phyloP scores from a whole-genome alignment of 2,888 invertebrate genomes.

The Teleiodes luculella region DNA sequence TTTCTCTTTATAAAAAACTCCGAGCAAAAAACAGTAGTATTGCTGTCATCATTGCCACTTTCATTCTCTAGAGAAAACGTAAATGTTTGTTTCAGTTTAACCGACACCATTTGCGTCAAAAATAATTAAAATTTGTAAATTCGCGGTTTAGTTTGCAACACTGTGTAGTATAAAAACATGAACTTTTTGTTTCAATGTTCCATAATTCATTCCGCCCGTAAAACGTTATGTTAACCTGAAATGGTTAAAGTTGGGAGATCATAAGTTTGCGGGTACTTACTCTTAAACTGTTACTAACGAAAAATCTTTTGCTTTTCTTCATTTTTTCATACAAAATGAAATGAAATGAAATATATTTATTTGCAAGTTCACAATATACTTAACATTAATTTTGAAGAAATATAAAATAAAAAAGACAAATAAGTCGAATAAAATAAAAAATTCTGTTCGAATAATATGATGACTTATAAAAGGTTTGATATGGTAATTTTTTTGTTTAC shows the following conservation, averaged over 20 bases:
- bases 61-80: neutral
- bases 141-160: neutral
- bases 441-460: too few relatives aligned
- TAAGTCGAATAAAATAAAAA: too few relatives aligned
- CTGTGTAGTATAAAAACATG: neutral
- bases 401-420: too few relatives aligned
- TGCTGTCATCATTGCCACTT: too few relatives aligned
- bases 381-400: too few relatives aligned
- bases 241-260: conserved; percentile 2
- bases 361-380: too few relatives aligned
- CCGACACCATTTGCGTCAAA: neutral
- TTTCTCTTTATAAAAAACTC: too few relatives aligned
- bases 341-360: too few relatives aligned
- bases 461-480: too few relatives aligned
- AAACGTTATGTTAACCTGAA: neutral
- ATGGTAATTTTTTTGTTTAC: too few relatives aligned
- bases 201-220: neutral
- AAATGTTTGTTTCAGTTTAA: neutral
- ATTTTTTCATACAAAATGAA: too few relatives aligned
- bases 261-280: neutral
- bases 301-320: neutral
- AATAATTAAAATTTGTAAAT: neutral
- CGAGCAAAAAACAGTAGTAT: too few relatives aligned
- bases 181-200: neutral
- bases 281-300: conserved; percentile 2